These are phyloP conservation scores for Zosterops borbonicus DNA, from an alignment of 2,113 vertebrate species.

Conservation along the genomic window DNA sequence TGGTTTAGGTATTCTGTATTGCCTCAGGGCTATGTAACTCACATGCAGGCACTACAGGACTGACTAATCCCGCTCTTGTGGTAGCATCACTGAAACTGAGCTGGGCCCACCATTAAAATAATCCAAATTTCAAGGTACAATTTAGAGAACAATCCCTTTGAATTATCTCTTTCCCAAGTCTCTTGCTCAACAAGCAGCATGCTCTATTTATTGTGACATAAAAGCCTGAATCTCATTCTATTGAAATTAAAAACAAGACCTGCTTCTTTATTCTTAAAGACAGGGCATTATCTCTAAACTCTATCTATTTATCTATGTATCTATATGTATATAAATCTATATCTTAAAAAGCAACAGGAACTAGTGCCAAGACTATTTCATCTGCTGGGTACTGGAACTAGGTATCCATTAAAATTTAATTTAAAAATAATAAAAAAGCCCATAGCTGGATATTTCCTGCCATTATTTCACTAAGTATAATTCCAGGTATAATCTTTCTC, in stretches of 20 bases:
- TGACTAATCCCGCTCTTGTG: background rate
- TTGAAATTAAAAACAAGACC: background rate
- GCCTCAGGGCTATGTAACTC: background rate
- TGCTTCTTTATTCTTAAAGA: background rate
- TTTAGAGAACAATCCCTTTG: background rate
- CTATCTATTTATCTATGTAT: background rate
- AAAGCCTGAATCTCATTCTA: background rate
- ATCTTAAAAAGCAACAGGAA: background rate
- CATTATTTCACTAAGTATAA: conserved; percentile 8
- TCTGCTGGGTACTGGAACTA: background rate
- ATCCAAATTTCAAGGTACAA: background rate
- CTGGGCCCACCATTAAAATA: too few relatives aligned
- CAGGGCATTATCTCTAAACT: background rate
- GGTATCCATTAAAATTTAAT: background rate
- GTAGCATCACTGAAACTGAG: background rate
- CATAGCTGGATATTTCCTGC: background rate
- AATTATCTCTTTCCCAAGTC: background rate
- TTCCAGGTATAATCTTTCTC: background rate
- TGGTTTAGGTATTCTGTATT: background rate
- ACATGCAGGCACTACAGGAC: fast-evolving
- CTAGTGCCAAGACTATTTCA: background rate
- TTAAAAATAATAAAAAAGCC: conserved; percentile 12
- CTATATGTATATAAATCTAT: fast-evolving
- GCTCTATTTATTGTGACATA: background rate
- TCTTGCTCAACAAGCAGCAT: background rate